Base-by-base conservation (phyloP, 2,797 vertebrate species). In the Eulemur rubriventer region DNA sequence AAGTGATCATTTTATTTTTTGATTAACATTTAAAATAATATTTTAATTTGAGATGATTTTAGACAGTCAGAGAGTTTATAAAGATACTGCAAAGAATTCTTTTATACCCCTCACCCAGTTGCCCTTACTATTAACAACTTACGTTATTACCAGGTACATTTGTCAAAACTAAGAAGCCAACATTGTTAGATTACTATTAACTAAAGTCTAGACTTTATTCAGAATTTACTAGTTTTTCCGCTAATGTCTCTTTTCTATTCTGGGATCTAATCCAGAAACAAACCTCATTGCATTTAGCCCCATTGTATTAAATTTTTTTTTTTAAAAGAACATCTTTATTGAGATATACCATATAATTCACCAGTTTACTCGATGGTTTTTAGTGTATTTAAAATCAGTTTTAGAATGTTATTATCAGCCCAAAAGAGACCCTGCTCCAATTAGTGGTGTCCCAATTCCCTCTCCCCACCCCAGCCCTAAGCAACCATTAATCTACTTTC, bases 31-130 rank as follows among this genome's bases (percentile, higher is more conserved):
- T 59, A 57, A 69, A 90, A 26, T 81, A 76, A 81, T 41, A 11
- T 76, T 94, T 91, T 61, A 28, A 20, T 76, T 82, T 81, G 30
- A 69, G 84, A 38, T 85, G 46, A 86, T 61, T 96, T 89, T 67
- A 76, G n/a, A 81, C 78, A 82, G 82, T 76, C 1, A 70, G 28
- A 30, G 89, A 85, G 35, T 80, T 85, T 22, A 2, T 43, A 80
- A 73, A 92, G 41, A n/a, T 35, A 69, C 18, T 46, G n/a, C 28
- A 67, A 18, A 55, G 24, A 65, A 14, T 85, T 79, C 80, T 70
- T 72, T 17, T 26, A 55, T 24, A 17, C 0, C 14, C 33, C 35
- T 89, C 30, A 78, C 1, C 55, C 22, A 16, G 13, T 83, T 92
- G 89, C 75, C 28, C 24, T 69, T 75, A 18, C 33, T 52, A 28